A percentile compares a stretch with the other conserved stretches of the same genome.
These are phyloP conservation scores for Parazoanthus atlanticus DNA, from an alignment of 92 coral and sea anemone species.

Conservation along the genomic window DNA sequence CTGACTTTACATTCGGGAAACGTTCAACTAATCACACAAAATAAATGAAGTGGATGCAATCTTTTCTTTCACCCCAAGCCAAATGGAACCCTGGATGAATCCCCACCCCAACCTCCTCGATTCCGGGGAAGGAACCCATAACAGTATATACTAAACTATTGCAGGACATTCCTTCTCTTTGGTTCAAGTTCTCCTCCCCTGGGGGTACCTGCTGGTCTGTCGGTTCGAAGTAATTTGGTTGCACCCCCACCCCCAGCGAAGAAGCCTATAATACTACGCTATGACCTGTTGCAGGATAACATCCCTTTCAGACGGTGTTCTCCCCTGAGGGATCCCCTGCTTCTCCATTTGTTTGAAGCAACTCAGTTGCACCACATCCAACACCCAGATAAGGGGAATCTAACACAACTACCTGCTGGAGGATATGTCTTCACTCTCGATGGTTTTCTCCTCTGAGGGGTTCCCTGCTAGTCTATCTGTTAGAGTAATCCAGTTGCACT, in stretches of 20 bases:
- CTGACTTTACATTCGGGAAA: too few species aligned
- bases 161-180: too few species aligned
- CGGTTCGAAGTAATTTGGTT: too few species aligned
- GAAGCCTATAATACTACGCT: background rate
- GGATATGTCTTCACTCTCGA: slow-evolving; percentile 27
- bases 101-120: too few species aligned
- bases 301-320: background rate
- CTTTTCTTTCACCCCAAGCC: background rate
- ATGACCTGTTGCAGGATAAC: slow-evolving; percentile 18
- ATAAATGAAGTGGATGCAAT: too few species aligned
- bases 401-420: background rate
- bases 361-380: slow-evolving; percentile 13
- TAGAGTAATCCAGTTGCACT: slow-evolving; percentile 18
- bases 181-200: too few species aligned
- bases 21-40: too few species aligned
- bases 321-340: background rate
- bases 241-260: too few species aligned
- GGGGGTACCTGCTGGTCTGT: too few species aligned
- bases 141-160: too few species aligned
- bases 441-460: background rate
- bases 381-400: background rate
- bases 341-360: background rate
- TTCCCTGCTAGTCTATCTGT: background rate
- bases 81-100: background rate
- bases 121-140: too few species aligned